phyloP scores from a whole-genome alignment of 2,888 invertebrate species.

The Stictocephala bisonia region DNA sequence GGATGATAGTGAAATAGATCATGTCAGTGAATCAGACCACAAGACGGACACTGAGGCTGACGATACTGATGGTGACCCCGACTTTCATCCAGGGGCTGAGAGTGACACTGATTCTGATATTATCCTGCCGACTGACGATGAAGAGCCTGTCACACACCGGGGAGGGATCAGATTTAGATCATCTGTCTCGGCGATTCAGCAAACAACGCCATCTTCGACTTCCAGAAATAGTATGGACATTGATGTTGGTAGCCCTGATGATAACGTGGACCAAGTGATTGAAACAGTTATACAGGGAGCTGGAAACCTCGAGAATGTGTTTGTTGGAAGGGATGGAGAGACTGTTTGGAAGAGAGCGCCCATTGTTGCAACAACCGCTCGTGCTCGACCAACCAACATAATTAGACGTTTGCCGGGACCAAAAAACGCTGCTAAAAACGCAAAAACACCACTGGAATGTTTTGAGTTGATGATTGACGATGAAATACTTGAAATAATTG shows the following conservation, averaged over 20 bases:
- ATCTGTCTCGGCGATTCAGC: too few species aligned
- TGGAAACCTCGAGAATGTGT: background rate
- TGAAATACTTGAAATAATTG: conserved; percentile 26
- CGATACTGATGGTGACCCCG: conserved; percentile 20
- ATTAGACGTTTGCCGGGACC: conserved; percentile 29
- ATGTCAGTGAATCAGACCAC: conserved; percentile 24
- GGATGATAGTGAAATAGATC: conserved; percentile 11
- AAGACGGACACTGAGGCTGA: conserved; percentile 20
- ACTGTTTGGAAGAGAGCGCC: conserved; percentile 21
- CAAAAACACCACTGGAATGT: conserved; percentile 34
- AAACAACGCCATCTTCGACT: too few species aligned
- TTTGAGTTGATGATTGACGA: conserved; percentile 27
- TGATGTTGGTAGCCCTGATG: too few species aligned
- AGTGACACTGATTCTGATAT: background rate
- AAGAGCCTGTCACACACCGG: too few species aligned
- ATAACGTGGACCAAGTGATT: background rate
- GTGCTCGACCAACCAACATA: conserved; percentile 24
- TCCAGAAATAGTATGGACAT: too few species aligned
- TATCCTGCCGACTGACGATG: background rate
- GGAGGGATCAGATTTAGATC: too few species aligned
- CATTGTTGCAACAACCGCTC: background rate
- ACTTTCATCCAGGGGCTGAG: background rate
- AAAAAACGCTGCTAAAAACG: conserved; percentile 6
- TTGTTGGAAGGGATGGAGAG: conserved; percentile 22
- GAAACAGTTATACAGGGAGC: conserved; percentile 15